Evolutionary conservation across 2,113 vertebrate species (phyloP).

Genomic region (Delphinapterus leucas): DNA sequence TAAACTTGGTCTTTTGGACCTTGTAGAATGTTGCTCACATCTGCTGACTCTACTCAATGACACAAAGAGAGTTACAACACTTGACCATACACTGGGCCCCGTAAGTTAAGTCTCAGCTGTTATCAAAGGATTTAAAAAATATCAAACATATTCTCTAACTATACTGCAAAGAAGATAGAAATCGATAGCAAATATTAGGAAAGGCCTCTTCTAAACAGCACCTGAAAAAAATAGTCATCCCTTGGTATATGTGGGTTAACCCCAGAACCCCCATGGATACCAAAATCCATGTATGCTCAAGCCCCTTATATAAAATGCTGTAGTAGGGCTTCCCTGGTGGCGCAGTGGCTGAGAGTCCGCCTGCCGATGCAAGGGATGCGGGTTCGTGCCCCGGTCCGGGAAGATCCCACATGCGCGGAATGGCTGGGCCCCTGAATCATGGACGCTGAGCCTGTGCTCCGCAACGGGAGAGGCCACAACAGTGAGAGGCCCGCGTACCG

Average conservation of each 20-base stretch:
- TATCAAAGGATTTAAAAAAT: neutral
- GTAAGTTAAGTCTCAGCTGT: neutral
- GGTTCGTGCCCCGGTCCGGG: no score
- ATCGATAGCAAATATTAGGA: neutral
- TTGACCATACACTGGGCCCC: neutral
- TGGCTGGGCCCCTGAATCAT: no score
- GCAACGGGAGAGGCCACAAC: no score
- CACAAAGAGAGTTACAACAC: neutral
- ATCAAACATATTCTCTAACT: neutral
- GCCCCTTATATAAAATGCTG: neutral
- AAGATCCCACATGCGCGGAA: no score
- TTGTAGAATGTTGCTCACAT: neutral
- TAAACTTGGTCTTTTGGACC: neutral
- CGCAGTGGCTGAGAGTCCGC: no score
- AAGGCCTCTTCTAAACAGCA: neutral
- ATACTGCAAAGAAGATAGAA: neutral
- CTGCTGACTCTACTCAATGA: neutral
- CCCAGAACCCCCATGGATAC: neutral
- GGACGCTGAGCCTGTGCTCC: no score
- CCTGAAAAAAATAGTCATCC: neutral
- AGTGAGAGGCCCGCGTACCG: no score
- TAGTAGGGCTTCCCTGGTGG: neutral
- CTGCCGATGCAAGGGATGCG: no score
- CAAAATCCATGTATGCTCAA: neutral
- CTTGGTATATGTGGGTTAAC: fast-evolving